A percentile compares a stretch with the other conserved stretches of the same genome.
Evolutionary conservation across 2,113 vertebrate species (phyloP).

Genomic region (Craseonycteris thonglongyai): DNA sequence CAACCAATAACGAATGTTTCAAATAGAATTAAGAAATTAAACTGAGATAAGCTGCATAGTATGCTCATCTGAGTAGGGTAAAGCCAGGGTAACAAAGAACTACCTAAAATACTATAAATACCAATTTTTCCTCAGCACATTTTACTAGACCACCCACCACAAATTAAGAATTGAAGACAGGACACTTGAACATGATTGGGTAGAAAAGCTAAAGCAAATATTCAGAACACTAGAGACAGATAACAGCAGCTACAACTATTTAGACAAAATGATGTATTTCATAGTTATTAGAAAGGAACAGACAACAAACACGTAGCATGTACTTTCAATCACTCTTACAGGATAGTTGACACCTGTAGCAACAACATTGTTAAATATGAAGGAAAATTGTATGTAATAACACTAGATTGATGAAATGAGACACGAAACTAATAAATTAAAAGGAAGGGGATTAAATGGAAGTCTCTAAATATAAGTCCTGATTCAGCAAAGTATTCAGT

Average conservation of each 20-base stretch:
- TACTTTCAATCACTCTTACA: not conserved
- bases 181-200: not conserved
- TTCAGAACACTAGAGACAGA: not conserved
- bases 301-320: not conserved
- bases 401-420: not conserved
- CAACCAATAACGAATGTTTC: not conserved
- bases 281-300: not conserved
- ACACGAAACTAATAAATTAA: not conserved
- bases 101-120: not conserved
- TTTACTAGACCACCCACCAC: not conserved
- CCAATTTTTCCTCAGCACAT: not conserved
- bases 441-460: not conserved
- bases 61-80: not conserved
- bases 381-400: not conserved
- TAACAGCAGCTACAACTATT: not conserved
- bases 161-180: not conserved
- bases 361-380: not conserved
- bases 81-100: not conserved
- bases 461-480: not conserved
- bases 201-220: not conserved
- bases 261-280: not conserved
- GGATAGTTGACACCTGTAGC: not conserved
- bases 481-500: not conserved
- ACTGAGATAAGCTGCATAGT: not conserved
- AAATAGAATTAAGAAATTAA: not conserved